Evolutionary conservation across 2,113 vertebrate species (phyloP).

Genomic region (Sterrhoptilus dennistouni): DNA sequence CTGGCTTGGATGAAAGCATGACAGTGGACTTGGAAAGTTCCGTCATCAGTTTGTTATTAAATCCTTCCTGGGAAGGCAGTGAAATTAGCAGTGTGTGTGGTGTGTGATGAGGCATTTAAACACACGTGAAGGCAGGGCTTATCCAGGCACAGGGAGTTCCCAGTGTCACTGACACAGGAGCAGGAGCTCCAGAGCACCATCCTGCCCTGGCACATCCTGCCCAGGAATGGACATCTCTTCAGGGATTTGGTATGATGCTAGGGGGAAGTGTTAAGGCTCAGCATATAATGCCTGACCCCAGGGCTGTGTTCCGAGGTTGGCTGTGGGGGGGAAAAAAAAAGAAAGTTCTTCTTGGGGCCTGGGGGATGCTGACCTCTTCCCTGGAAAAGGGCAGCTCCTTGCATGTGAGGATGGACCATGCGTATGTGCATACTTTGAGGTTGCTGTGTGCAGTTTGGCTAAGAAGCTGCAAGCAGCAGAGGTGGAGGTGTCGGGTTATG

Average conservation of each 20-base stretch:
- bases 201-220: not conserved
- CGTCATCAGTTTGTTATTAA: not conserved
- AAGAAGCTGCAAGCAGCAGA: not conserved
- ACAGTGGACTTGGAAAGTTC: not conserved
- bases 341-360: not conserved
- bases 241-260: not conserved
- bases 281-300: not conserved
- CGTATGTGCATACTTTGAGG: fast-evolving
- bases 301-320: not conserved
- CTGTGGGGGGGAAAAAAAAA: no score
- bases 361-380: not conserved
- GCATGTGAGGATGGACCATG: not conserved
- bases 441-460: not conserved
- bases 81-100: not conserved
- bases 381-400: not conserved
- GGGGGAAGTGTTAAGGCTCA: not conserved
- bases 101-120: not conserved
- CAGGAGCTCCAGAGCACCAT: not conserved
- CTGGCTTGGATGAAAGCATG: not conserved
- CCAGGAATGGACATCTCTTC: not conserved
- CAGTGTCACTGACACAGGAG: not conserved
- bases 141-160: not conserved
- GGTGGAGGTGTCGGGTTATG: not conserved
- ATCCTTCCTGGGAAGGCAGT: not conserved
- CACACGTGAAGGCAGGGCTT: not conserved